These are phyloP conservation scores for Erinaceus europaeus DNA, from an alignment of 2,113 vertebrate species.

Conservation along the genomic window DNA sequence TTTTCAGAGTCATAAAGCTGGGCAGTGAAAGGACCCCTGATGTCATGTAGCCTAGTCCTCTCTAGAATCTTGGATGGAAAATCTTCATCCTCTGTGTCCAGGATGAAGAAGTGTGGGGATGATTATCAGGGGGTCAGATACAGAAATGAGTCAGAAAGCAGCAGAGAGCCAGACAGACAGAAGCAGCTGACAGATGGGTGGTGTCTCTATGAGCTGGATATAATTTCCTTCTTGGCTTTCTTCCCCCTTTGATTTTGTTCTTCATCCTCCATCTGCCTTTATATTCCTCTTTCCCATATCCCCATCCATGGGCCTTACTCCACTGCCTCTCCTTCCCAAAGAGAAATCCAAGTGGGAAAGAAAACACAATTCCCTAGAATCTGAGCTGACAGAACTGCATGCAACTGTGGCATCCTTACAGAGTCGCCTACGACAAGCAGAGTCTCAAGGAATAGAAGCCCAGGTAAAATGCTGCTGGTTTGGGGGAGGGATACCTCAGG, in stretches of 20 bases:
- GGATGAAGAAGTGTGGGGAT: neutral
- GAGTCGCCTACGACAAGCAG: conserved; percentile 51
- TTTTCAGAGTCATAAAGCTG: neutral
- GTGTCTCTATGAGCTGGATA: neutral
- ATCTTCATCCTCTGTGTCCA: neutral
- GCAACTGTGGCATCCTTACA: conserved; percentile 70
- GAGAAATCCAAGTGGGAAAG: conserved; percentile 72
- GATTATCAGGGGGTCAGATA: neutral
- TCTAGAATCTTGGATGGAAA: neutral
- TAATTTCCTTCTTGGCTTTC: conserved; percentile 48
- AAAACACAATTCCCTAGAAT: conserved; percentile 57
- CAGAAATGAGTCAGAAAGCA: neutral
- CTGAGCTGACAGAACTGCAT: conserved; percentile 59
- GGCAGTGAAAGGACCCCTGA: neutral
- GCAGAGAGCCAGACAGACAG: neutral
- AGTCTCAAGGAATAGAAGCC: conserved; percentile 70
- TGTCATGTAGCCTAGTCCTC: neutral
- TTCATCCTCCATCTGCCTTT: neutral
- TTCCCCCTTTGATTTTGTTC: neutral
- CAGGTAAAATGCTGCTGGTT: conserved; percentile 71
- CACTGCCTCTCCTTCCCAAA: conserved; percentile 25
- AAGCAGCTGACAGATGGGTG: conserved; percentile 16
- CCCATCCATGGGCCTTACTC: conserved; percentile 2
- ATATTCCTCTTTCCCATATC: neutral
- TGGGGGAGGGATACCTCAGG: neutral